These are phyloP conservation scores for Andrena bucephala DNA, from an alignment of 2,888 invertebrate species.

Conservation along the genomic window DNA sequence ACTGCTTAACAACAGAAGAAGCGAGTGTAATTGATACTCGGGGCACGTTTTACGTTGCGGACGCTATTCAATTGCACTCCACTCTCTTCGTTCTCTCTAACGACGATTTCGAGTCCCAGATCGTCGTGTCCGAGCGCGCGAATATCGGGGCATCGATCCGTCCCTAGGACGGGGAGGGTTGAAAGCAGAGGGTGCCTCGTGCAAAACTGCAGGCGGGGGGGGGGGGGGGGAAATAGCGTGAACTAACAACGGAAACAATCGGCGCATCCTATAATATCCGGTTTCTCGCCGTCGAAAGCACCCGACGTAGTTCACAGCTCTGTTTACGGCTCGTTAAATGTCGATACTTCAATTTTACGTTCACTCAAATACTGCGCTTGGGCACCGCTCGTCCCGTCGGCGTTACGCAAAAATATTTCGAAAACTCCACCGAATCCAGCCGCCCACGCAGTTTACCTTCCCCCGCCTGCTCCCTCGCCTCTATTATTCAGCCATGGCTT, in stretches of 20 bases:
- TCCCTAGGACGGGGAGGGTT: neutral
- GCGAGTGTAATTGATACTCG: conserved; percentile 24
- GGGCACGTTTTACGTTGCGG: conserved; percentile 13
- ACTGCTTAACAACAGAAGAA: conserved; percentile 7
- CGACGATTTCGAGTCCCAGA: conserved; percentile 23
- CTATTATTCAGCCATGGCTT: neutral
- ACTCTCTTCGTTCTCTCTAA: neutral
- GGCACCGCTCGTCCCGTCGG: conserved; percentile 8
- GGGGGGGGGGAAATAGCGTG: conserved; percentile 23
- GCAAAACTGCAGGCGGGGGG: conserved; percentile 9
- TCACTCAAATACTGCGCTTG: conserved; percentile 24
- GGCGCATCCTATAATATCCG: conserved; percentile 53
- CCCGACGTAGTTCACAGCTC: conserved; percentile 18
- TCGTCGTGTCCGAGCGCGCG: conserved; percentile 22
- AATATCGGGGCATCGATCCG: conserved; percentile 37
- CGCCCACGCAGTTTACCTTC: conserved; percentile 3
- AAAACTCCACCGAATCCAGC: neutral
- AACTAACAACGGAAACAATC: conserved; percentile 49
- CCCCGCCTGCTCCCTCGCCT: neutral
- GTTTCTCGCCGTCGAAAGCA: conserved; percentile 39
- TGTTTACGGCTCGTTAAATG: conserved; percentile 53
- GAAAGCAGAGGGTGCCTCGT: neutral
- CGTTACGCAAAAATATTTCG: conserved; percentile 26
- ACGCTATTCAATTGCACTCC: conserved; percentile 19
- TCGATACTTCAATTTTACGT: conserved; percentile 58